Percentiles rank a stretch among this genome's conserved stretches.
Conservation (phyloP, 2,888 invertebrate genomes). For the Tetragonisca angustula region DNA sequence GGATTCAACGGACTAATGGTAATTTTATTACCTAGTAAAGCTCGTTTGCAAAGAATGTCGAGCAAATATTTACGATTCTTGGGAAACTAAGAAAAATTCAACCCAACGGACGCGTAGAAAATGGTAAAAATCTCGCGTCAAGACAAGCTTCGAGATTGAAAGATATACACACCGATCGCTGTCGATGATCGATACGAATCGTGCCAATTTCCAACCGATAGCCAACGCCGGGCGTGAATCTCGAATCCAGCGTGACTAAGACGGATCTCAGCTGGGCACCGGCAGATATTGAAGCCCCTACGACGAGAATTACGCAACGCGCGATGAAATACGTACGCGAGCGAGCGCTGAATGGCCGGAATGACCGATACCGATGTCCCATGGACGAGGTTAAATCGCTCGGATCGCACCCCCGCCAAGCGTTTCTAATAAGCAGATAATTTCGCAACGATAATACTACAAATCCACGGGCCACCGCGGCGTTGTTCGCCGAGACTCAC, state of each 20-base stretch:
- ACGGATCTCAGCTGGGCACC: not conserved
- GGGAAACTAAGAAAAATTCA: too few species aligned
- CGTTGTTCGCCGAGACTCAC: too few species aligned
- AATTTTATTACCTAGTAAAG: too few species aligned
- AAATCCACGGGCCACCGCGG: conserved; percentile 16
- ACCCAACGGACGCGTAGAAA: too few species aligned
- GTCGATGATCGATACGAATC: too few species aligned
- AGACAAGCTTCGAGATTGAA: too few species aligned
- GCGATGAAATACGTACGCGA: conserved; percentile 12
- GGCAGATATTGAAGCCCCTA: not conserved
- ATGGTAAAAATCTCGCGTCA: too few species aligned
- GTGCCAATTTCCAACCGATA: not conserved
- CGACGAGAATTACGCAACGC: conserved; percentile 21
- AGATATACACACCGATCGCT: too few species aligned
- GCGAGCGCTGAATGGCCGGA: conserved; percentile 11
- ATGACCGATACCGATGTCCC: conserved; percentile 28
- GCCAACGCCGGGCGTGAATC: too few species aligned
- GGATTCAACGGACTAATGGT: not conserved
- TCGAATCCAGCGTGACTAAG: conserved; percentile 2
- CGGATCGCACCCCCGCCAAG: conserved; percentile 7
- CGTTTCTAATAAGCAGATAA: conserved; percentile 37
- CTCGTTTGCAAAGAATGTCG: too few species aligned
- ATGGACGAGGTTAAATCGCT: conserved; percentile 14
- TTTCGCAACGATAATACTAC: conserved; percentile 40
- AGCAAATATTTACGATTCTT: too few species aligned